Evolutionary conservation across 2,113 vertebrate genomes (phyloP), one percentile per base, ranked within the genome.

Genomic region (Siphamia tubifer): DNA sequence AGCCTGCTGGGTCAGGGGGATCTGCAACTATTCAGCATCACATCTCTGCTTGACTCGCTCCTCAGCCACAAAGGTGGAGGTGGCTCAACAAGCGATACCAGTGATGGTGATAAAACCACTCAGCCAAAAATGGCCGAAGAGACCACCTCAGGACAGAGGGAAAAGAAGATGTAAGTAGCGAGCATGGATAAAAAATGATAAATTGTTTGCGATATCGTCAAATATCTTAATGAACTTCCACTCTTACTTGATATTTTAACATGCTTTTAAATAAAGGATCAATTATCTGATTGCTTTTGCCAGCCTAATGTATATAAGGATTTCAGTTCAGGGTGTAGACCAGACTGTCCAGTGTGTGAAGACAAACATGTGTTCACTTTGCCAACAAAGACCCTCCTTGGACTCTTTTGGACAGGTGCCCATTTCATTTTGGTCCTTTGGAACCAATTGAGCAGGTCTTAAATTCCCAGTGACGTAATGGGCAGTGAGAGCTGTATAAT

Each of bases 1-100:
- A 99, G 97, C 90, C 95, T 97, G 63, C 93, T 99, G 90, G 98
- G 98, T 90, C 98, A 99, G 93, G 98, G 98, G 77, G 95, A 98
- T 74, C 92, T 99, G 79, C 95, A 92, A 86, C 93, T 88, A 56
- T 99, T 96, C 73, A 83, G 89, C 89, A 89, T 93, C 76, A 94
- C 95, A 5, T 93, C 93, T 78, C 94, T 90, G 78, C 90, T 92
- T 44, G 67, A 89, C 72, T 56, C 82, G 45, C 80, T 75, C 68
- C 55, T 86, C 71, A 62, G 75, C 87, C 86, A 86, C 88, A 2
- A 91, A 87, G 89, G 77, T 89, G 81, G 79, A 65, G 81, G 58
- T 58, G 71, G 44, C 91, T 92, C 77, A 3, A 40, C 60, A 79
- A 83, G 38, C 81, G 91, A 94, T 78, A 91, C 87, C 77, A 83